These are phyloP conservation scores for Syrrhaptes paradoxus DNA, from an alignment of 2,113 vertebrate species.

Conservation along the genomic window DNA sequence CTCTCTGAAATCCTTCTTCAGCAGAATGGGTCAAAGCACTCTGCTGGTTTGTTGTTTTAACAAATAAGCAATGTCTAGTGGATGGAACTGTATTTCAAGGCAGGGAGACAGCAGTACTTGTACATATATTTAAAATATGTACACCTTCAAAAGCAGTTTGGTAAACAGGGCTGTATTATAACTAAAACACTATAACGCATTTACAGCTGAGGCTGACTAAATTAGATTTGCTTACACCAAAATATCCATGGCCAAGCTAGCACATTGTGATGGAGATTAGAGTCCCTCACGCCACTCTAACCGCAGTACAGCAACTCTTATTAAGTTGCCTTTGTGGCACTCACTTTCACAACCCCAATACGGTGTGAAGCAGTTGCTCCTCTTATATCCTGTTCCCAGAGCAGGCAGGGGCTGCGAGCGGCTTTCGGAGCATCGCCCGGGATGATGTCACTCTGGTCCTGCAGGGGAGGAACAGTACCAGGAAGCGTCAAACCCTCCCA, in stretches of 20 bases:
- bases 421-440: neutral
- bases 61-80: neutral
- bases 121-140: neutral
- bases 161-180: neutral
- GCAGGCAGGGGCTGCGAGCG: neutral
- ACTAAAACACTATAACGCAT: neutral
- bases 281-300: neutral
- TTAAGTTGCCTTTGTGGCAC: neutral
- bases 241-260: neutral
- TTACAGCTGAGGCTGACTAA: neutral
- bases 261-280: neutral
- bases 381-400: neutral
- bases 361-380: neutral
- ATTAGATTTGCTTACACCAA: neutral
- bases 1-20: neutral
- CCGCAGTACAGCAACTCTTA: neutral
- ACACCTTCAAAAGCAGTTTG: neutral
- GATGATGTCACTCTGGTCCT: neutral
- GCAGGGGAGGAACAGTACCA: slow-evolving; percentile 9
- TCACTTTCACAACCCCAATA: neutral
- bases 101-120: neutral
- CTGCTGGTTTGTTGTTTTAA: neutral
- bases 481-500: slow-evolving; percentile 1
- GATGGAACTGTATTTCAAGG: neutral
- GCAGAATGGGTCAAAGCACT: neutral